These are phyloP conservation scores for Urocyon cinereoargenteus DNA, from an alignment of 2,797 vertebrate species.

Conservation along the genomic window DNA sequence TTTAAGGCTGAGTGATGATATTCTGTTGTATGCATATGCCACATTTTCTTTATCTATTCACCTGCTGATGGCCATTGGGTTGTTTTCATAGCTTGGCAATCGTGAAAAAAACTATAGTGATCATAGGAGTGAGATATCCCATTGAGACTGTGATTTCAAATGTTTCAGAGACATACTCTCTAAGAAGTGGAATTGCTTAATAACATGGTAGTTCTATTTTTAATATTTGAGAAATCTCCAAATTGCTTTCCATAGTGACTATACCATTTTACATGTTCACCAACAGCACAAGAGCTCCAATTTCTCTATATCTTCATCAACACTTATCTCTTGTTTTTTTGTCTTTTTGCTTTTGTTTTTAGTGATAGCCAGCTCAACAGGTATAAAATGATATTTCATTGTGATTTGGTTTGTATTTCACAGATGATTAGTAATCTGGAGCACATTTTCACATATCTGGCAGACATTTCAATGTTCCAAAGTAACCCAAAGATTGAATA, in stretches of 20 bases:
- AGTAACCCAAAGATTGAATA: background rate
- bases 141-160: background rate
- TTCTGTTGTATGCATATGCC: background rate
- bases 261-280: background rate
- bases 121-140: background rate
- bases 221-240: background rate
- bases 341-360: background rate
- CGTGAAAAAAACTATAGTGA: background rate
- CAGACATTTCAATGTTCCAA: background rate
- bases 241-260: background rate
- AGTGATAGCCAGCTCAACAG: background rate
- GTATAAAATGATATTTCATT: background rate
- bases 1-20: background rate
- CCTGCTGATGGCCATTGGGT: background rate
- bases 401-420: background rate
- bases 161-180: background rate
- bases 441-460: background rate
- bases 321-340: background rate
- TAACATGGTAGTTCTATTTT: background rate
- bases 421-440: background rate
- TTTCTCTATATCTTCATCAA: background rate
- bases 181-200: background rate
- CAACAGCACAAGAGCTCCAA: background rate
- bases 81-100: background rate
- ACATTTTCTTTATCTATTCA: background rate